Percentiles rank a stretch among this genome's conserved stretches.
Evolutionary conservation across 2,797 vertebrate genomes (phyloP).

Genomic region (Spinibarbus caldwelli): DNA sequence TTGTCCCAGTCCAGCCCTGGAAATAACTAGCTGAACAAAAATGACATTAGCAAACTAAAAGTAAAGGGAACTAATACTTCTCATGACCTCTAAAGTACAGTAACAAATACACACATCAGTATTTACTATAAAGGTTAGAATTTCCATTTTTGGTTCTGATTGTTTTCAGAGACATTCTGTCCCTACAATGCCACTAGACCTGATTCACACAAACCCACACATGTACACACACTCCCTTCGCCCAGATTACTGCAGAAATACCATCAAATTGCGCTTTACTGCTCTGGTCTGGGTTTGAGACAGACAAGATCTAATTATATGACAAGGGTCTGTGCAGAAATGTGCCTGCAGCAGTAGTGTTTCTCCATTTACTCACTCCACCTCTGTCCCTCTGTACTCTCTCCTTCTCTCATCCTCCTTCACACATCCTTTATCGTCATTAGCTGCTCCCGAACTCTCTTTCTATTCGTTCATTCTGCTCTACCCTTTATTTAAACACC

Average conservation of each 20-base stretch:
- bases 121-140: not conserved
- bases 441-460: not conserved
- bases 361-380: constrained; percentile 18
- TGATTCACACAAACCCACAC: not conserved
- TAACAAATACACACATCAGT: not conserved
- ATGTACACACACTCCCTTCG: not conserved
- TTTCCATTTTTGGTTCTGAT: not conserved
- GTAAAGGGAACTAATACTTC: not conserved
- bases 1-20: too few species aligned
- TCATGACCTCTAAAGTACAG: not conserved
- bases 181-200: too few species aligned
- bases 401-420: not conserved
- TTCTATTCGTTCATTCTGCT: constrained; percentile 14
- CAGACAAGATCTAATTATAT: constrained; percentile 56
- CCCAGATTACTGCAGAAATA: constrained; percentile 30
- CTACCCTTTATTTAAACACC: constrained; percentile 34
- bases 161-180: too few species aligned
- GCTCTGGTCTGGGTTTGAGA: constrained; percentile 25
- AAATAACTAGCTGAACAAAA: not conserved
- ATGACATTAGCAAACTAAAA: not conserved
- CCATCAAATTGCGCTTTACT: constrained; percentile 35
- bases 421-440: not conserved
- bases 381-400: constrained; percentile 1
- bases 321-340: constrained; percentile 44
- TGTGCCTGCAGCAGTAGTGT: constrained; percentile 29